These are phyloP conservation scores for Drosophila lowei DNA, from an alignment of 1,140 invertebrate species.

Conservation along the genomic window DNA sequence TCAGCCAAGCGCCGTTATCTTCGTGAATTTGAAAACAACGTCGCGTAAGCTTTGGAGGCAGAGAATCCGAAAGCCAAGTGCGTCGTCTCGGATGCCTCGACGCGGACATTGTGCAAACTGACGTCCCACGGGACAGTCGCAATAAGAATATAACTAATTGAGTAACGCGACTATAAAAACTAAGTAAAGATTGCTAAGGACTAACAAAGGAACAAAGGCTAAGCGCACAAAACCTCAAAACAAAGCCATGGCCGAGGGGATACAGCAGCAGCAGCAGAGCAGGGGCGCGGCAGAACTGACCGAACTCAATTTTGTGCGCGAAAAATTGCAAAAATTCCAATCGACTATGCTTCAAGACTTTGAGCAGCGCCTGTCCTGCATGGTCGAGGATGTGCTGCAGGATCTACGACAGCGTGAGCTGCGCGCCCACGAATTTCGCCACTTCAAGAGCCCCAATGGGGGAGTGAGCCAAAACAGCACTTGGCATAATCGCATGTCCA, in stretches of 20 bases:
- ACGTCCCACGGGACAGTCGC: constrained; percentile 42
- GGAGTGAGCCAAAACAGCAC: constrained; percentile 30
- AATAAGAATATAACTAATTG: constrained; percentile 10
- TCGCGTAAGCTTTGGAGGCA: constrained; percentile 3
- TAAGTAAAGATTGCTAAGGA: constrained; percentile 30
- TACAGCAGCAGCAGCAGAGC: not conserved
- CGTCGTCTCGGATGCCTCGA: not conserved
- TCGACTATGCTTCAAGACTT: constrained; percentile 62
- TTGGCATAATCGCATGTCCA: constrained; percentile 71
- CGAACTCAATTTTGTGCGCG: constrained; percentile 60
- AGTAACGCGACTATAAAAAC: constrained; percentile 29
- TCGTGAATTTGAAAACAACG: constrained; percentile 39
- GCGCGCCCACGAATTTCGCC: constrained; percentile 66
- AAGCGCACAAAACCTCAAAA: not conserved
- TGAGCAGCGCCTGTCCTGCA: constrained; percentile 56
- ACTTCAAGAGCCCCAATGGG: constrained; percentile 45
- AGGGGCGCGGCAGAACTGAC: constrained; percentile 11
- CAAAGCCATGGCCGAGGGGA: constrained; percentile 35
- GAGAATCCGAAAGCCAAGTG: not conserved
- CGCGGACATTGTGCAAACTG: constrained; percentile 45
- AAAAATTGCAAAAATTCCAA: constrained; percentile 70
- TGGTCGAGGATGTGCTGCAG: constrained; percentile 79
- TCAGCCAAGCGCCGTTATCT: constrained; percentile 37
- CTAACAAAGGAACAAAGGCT: constrained; percentile 11
- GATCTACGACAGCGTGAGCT: constrained; percentile 70